These are phyloP conservation scores for Acinonyx jubatus DNA, from an alignment of 2,113 vertebrate genomes.

Conservation along the genomic window DNA sequence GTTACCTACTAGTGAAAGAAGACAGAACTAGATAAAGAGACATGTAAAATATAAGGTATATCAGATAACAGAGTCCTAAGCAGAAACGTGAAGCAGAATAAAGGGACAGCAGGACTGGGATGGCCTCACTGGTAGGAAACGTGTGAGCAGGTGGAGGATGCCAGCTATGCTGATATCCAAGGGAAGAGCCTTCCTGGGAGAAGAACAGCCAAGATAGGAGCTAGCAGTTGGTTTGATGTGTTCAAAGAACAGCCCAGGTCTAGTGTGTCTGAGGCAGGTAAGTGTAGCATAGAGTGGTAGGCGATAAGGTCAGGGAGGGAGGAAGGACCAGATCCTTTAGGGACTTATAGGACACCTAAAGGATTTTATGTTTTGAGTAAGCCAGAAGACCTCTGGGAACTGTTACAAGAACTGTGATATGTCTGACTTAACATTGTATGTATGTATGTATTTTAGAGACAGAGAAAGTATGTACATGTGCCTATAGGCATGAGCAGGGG, in stretches of 20 bases:
- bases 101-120: neutral
- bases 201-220: neutral
- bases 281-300: neutral
- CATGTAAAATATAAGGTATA: neutral
- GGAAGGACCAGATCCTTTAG: neutral
- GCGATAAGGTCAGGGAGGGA: neutral
- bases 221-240: neutral
- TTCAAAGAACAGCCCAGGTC: neutral
- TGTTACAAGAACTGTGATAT: neutral
- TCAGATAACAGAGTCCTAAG: neutral
- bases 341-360: neutral
- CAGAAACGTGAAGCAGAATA: neutral
- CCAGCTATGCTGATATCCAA: neutral
- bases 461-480: neutral
- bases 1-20: neutral
- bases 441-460: neutral
- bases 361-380: neutral
- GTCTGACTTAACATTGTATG: neutral
- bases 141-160: neutral
- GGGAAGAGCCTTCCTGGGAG: too few species aligned
- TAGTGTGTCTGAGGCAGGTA: neutral
- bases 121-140: neutral
- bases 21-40: neutral
- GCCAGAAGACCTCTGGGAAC: neutral
- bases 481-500: too few species aligned